phyloP scores from a whole-genome alignment of 2,113 vertebrate genomes.

The Sciurus niger region DNA sequence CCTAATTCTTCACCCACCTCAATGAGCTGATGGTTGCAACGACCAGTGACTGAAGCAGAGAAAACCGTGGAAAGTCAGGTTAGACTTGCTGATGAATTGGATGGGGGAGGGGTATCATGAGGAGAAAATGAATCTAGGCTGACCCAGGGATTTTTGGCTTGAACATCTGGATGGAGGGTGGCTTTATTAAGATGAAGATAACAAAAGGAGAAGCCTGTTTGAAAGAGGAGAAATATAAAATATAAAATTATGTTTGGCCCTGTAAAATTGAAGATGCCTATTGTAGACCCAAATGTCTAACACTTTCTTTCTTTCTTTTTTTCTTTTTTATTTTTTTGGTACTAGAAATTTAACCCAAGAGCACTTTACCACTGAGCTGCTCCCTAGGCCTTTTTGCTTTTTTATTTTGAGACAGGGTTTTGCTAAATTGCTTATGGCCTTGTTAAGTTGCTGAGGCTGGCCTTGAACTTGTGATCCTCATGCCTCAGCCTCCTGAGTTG shows the following conservation, averaged over 20 bases:
- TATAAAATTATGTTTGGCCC: background rate
- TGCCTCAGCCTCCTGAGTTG: too few relatives aligned
- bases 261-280: background rate
- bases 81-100: background rate
- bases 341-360: too few relatives aligned
- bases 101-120: background rate
- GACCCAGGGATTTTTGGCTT: background rate
- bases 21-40: background rate
- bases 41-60: background rate
- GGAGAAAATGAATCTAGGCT: background rate
- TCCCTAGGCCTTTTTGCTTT: too few relatives aligned
- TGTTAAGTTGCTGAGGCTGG: too few relatives aligned
- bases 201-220: background rate
- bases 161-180: background rate
- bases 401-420: too few relatives aligned
- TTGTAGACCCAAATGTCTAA: background rate
- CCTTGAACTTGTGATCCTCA: too few relatives aligned
- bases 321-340: too few relatives aligned
- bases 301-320: background rate
- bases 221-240: slow-evolving; percentile 15
- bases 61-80: background rate
- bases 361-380: too few relatives aligned
- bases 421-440: too few relatives aligned
- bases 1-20: background rate
- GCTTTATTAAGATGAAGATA: background rate